Evolutionary conservation across 2,113 vertebrate genomes (phyloP), one percentile per base, ranked within the genome.

Genomic region (Myotis brandtii): DNA sequence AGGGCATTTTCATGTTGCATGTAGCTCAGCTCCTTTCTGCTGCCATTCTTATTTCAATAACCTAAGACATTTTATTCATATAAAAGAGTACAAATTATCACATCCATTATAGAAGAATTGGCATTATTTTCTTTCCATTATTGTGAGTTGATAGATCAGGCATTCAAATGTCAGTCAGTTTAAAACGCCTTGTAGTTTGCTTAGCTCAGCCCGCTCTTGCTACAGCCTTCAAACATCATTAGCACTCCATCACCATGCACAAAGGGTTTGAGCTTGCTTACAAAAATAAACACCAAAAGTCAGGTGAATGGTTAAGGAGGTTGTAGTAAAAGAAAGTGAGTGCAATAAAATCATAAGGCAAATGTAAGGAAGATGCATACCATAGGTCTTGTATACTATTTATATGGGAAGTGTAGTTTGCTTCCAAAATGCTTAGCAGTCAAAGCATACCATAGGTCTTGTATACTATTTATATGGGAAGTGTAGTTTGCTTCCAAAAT

Each of bases 41-140:
- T 89, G 43, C 40, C n/a, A 11, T 88, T 98, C 93, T 94, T 87
- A 54, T 97, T 97, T 97, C 82, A 96, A 76, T 90, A 75, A 46
- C 80, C 43, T 14, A 54, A 95, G 96, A 40, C 37, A 91, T 67
- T 76, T 13, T 97, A 23, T 88, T 40, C 18, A 81, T 27, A 81
- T 82, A 67, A 87, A 94, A 96, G 46, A 94, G 48, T 66, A 56
- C 86, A 93, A 93, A 87, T 77, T 64, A 89, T 83, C 67, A 69
- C 64, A 94, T 37, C 46, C 37, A 0, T 93, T 69, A 6, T 6
- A 91, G 85, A 62, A 66, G 95, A 96, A 87, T 20, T 72, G 66
- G 16, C 56, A 43, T 70, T 89, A 56, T 97, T 97, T 89, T 93
- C 72, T 95, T 87, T 95, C 1, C 23, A 9, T 97, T 40, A 73